Evolutionary conservation across 2,797 vertebrate species (phyloP).

Genomic region (Pseudochromis fuscus): DNA sequence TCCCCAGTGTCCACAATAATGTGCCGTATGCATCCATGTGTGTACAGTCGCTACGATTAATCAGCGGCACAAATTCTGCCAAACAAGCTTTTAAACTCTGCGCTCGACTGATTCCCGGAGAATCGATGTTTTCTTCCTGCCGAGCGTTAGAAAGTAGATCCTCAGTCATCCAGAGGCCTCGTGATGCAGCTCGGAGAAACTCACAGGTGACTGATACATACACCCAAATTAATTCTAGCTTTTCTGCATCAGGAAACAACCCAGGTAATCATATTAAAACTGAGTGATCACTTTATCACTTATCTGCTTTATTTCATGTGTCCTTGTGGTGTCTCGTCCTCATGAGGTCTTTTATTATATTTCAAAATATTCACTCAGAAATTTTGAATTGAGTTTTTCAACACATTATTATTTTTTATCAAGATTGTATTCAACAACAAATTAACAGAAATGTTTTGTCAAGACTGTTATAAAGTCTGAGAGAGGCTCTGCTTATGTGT

Average conservation of each 20-base stretch:
- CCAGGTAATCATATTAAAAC: no score
- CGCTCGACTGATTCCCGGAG: slow-evolving; percentile 33
- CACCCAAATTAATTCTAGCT: not conserved
- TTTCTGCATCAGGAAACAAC: not conserved
- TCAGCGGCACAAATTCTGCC: slow-evolving; percentile 40
- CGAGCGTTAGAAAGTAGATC: slow-evolving; percentile 23
- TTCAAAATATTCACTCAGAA: no score
- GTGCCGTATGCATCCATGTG: slow-evolving; percentile 32
- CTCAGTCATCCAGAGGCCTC: slow-evolving; percentile 6
- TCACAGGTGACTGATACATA: slow-evolving; percentile 14
- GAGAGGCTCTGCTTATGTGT: no score
- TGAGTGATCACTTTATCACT: no score
- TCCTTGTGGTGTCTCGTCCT: no score
- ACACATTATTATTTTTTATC: no score
- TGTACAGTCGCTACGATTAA: slow-evolving; percentile 29
- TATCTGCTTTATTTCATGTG: no score
- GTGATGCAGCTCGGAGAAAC: not conserved
- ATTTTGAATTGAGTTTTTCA: not conserved
- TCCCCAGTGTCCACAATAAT: slow-evolving; percentile 13
- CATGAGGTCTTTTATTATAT: no score
- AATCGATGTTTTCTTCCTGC: slow-evolving; percentile 45
- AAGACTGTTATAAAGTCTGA: no score
- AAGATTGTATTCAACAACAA: not conserved
- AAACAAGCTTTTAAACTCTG: slow-evolving; percentile 57
- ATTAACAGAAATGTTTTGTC: no score